Evolutionary conservation across 2,797 vertebrate species (phyloP), one percentile per base, ranked within the genome.

Genomic region (Hippoglossus hippoglossus): DNA sequence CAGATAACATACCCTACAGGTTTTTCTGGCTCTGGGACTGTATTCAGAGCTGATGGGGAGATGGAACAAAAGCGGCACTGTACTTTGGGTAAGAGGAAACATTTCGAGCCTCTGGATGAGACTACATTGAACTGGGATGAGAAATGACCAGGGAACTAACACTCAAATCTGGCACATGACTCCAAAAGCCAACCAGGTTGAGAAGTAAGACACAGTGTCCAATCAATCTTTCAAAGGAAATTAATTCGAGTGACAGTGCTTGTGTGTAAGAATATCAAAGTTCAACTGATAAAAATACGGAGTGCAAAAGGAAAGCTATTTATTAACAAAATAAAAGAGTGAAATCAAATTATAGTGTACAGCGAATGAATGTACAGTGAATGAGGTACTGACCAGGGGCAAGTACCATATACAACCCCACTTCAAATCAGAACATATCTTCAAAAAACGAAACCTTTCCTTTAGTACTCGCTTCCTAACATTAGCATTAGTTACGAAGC

Each of bases 41-140:
- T 87, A 93, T 95, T 96, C 94, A 94, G 81, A 77, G 93, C 91
- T 88, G 87, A 86, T 85, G 92, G 91, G 88, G 90, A 84, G 85
- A 83, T 75, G 57, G 94, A 96, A 97, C 96, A 97, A 97, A 97
- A 96, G 95, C 90, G 56, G 91, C 93, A 95, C 95, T 97, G 95
- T 98, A 96, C 95, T 94, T 95, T 92, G 88, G 90, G 72, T 85
- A 85, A 84, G 86, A 89, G 89, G 91, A 94, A 95, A 96, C 94
- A 95, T 94, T 89, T 89, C 77, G 2, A 92, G 92, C 59, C 90
- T 88, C 92, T 92, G 93, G 95, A 96, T 95, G 95, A 96, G 95
- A 96, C 95, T 92, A 92, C 94, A 94, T 90, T 93, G 92, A 92
- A 94, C 90, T 93, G 90, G 91, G 91, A 95, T 80, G 67, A 78